These are phyloP conservation scores for Leptatherina wallacei DNA, from an alignment of 2,797 vertebrate genomes.

Conservation along the genomic window DNA sequence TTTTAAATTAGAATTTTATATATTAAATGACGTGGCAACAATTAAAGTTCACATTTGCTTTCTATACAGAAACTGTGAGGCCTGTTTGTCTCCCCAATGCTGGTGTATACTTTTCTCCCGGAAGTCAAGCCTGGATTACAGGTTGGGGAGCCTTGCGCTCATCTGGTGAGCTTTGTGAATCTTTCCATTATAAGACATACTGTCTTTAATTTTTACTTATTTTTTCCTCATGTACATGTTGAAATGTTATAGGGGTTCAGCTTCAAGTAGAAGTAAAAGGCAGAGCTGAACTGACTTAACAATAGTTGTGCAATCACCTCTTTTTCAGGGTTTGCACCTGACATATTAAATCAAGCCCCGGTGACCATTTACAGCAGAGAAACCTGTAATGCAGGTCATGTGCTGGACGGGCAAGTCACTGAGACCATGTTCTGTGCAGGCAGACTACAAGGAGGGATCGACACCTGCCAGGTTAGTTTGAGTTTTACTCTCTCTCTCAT, in stretches of 20 bases:
- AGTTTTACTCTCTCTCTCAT: neutral
- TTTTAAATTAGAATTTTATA: neutral
- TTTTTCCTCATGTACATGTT: constrained; percentile 13
- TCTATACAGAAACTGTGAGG: constrained; percentile 57
- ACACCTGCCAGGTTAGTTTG: constrained; percentile 90
- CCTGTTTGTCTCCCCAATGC: constrained; percentile 91
- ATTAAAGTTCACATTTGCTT: neutral
- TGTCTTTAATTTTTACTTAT: neutral
- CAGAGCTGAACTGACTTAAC: constrained; percentile 13
- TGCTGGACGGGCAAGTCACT: constrained; percentile 82
- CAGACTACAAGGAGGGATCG: constrained; percentile 82
- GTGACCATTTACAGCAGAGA: constrained; percentile 84
- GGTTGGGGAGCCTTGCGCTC: constrained; percentile 87
- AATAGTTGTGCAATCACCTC: constrained; percentile 1
- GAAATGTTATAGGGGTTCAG: neutral
- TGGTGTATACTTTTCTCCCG: constrained; percentile 75
- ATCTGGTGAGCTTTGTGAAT: constrained; percentile 43
- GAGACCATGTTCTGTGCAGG: constrained; percentile 92
- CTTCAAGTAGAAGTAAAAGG: neutral
- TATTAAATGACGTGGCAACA: neutral
- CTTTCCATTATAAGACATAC: neutral
- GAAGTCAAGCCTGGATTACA: constrained; percentile 85
- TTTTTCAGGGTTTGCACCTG: constrained; percentile 63
- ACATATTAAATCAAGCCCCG: constrained; percentile 68
- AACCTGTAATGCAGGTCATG: constrained; percentile 75